Conservation (phyloP, 2,113 vertebrate genomes). For the Nothoprocta pentlandii region DNA sequence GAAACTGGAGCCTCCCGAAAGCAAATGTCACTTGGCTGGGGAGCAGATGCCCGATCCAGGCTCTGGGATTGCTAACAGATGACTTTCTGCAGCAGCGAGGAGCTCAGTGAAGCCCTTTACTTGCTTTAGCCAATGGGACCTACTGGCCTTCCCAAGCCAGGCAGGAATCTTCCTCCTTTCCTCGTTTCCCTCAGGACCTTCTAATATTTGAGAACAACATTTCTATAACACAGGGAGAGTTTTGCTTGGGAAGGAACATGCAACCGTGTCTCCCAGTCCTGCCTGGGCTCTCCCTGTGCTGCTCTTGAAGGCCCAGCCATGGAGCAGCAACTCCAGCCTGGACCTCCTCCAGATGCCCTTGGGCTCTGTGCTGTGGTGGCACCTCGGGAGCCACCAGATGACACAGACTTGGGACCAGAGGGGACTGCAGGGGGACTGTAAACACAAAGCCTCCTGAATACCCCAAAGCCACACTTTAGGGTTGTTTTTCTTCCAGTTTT, state of each 20-base stretch:
- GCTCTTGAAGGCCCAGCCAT: background rate
- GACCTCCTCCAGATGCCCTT: fast-evolving
- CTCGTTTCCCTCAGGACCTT: background rate
- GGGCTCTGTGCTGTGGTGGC: background rate
- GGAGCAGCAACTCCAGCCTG: background rate
- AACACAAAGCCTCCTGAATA: background rate
- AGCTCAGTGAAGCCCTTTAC: background rate
- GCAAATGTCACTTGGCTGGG: too few species aligned
- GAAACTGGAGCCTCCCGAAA: background rate
- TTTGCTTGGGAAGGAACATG: background rate
- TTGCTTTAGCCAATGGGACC: background rate
- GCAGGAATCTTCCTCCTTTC: background rate
- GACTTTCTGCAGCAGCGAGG: background rate
- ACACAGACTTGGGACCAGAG: conserved; percentile 21
- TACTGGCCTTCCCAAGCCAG: background rate
- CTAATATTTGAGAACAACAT: background rate
- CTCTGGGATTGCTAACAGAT: background rate
- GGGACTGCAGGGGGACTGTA: background rate
- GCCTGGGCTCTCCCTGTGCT: background rate
- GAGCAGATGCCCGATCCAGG: background rate
- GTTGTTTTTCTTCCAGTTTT: conserved; percentile 59
- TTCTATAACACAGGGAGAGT: background rate
- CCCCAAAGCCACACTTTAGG: conserved; percentile 18
- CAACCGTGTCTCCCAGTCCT: background rate
- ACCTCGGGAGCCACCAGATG: conserved; percentile 61